phyloP scores from a whole-genome alignment of 1,140 invertebrate genomes.

The Patella vulgata region DNA sequence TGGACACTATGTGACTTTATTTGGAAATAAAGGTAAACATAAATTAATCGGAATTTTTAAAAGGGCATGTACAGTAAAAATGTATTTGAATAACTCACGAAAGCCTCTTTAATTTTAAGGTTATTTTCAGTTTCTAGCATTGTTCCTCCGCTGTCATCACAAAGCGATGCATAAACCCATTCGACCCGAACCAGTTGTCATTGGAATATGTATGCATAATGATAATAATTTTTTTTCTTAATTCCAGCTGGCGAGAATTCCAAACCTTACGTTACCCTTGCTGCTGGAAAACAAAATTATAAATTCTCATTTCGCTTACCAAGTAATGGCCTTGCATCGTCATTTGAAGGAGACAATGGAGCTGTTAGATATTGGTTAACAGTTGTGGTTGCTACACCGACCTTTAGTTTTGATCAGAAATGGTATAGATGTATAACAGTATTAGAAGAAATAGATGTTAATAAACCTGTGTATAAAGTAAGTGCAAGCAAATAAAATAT shows the following conservation, averaged over 20 bases:
- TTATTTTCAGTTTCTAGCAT: too few species aligned
- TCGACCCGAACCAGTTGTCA: too few species aligned
- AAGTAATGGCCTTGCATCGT: conserved; percentile 12
- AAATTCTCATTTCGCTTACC: conserved; percentile 28
- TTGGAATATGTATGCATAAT: too few species aligned
- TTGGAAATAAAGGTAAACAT: conserved; percentile 16
- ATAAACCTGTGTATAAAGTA: conserved; percentile 22
- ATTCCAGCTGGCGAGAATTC: too few species aligned
- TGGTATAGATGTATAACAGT: conserved; percentile 29
- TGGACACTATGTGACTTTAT: conserved; percentile 7
- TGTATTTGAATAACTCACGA: too few species aligned
- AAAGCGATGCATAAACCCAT: too few species aligned
- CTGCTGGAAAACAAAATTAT: conserved; percentile 15
- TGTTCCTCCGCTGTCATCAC: too few species aligned
- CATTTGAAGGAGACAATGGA: conserved; percentile 33
- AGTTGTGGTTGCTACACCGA: conserved; percentile 29
- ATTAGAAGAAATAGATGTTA: conserved; percentile 20
- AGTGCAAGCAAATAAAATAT: not conserved
- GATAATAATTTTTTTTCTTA: too few species aligned
- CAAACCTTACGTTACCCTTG: not conserved
- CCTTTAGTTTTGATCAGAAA: conserved; percentile 20
- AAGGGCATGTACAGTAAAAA: too few species aligned
- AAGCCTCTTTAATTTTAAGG: too few species aligned
- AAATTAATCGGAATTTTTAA: too few species aligned
- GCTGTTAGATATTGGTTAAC: conserved; percentile 31